A percentile compares a stretch with the other conserved stretches of the same genome.
phyloP scores from a whole-genome alignment of 2,888 invertebrate genomes.

The Nephrotoma guestfalica region DNA sequence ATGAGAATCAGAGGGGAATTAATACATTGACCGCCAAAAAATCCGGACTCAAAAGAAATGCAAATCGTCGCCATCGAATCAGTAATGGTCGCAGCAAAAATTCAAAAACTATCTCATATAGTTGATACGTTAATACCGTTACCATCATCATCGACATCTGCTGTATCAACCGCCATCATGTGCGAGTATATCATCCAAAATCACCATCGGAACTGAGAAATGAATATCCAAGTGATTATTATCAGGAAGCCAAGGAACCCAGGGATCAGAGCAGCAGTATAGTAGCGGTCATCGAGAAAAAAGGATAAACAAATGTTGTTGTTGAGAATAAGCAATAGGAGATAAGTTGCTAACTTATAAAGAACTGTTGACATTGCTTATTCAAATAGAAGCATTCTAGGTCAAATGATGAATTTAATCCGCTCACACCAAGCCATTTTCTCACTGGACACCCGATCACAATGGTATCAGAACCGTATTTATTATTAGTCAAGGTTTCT shows the following conservation, averaged over 20 bases:
- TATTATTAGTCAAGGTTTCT: no score
- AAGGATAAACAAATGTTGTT: slow-evolving; percentile 20
- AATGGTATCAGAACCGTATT: no score
- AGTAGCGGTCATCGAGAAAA: not conserved
- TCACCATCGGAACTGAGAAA: not conserved
- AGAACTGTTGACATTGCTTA: no score
- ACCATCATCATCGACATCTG: not conserved
- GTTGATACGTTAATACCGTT: not conserved
- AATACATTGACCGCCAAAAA: slow-evolving; percentile 49
- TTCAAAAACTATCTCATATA: not conserved
- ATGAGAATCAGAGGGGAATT: slow-evolving; percentile 44
- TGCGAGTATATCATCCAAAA: not conserved
- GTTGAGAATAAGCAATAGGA: slow-evolving; percentile 1
- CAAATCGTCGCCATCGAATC: no score
- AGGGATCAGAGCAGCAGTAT: not conserved
- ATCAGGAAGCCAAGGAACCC: not conserved
- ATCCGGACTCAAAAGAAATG: slow-evolving; percentile 51
- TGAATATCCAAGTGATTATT: not conserved
- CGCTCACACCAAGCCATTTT: no score
- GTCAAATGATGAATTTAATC: fast-evolving
- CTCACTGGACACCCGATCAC: no score
- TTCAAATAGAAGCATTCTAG: no score
- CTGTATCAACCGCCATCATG: not conserved
- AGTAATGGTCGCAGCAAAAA: not conserved
- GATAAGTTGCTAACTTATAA: no score